Evolutionary conservation across 92 coral and sea anemone genomes (phyloP).

Genomic region (Palythoa caribaeorum): DNA sequence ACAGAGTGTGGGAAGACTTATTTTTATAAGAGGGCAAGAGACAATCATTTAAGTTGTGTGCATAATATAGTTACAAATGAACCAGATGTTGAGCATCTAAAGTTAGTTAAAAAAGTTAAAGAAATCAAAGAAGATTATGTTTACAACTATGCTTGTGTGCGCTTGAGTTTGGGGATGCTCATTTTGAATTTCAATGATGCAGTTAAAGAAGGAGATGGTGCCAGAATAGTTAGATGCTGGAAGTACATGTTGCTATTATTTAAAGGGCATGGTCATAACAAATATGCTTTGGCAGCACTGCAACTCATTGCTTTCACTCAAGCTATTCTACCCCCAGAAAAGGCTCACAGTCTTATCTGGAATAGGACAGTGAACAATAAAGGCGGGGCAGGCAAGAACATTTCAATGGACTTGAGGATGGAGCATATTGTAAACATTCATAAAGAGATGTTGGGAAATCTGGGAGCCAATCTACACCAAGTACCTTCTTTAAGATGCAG

Average conservation of each 20-base stretch:
- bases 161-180: slow-evolving; percentile 35
- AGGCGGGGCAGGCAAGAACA: slow-evolving; percentile 71
- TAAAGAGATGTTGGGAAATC: slow-evolving; percentile 65
- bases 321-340: slow-evolving; percentile 63
- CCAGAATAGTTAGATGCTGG: slow-evolving; percentile 66
- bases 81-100: not conserved
- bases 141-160: slow-evolving; percentile 4
- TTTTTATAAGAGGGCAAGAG: slow-evolving; percentile 50
- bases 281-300: slow-evolving; percentile 72
- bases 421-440: slow-evolving; percentile 64
- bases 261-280: slow-evolving; percentile 61
- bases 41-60: slow-evolving; percentile 45
- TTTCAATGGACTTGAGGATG: slow-evolving; percentile 67
- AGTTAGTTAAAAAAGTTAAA: not conserved
- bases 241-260: slow-evolving; percentile 64
- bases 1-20: slow-evolving; percentile 55
- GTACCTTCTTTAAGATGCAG: slow-evolving; percentile 66
- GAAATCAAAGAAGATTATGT: not conserved
- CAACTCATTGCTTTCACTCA: slow-evolving; percentile 54
- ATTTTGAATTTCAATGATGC: slow-evolving; percentile 71
- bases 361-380: slow-evolving; percentile 77
- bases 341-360: slow-evolving; percentile 67
- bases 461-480: slow-evolving; percentile 61
- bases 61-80: slow-evolving; percentile 32
- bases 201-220: slow-evolving; percentile 56